Conservation (phyloP, 2,888 invertebrate species). For the Prosapia bicincta region DNA sequence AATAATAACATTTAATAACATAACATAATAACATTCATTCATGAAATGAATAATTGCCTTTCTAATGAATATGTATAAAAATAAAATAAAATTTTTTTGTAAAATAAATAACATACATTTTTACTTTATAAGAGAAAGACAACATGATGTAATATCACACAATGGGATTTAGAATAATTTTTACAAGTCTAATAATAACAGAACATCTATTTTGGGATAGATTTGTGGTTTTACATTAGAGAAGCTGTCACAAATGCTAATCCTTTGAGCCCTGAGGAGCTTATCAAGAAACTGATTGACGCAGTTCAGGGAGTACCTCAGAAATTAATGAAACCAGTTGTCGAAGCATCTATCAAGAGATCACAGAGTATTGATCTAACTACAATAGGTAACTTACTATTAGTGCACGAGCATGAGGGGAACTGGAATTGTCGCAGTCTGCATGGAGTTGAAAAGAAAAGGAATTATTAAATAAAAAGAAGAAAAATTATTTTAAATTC, state of each 20-base stretch:
- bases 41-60: too few species aligned
- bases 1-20: too few species aligned
- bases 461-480: too few species aligned
- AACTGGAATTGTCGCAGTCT: not conserved
- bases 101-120: too few species aligned
- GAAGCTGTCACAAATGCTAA: conserved; percentile 39
- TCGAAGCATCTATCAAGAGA: conserved; percentile 41
- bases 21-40: too few species aligned
- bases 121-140: too few species aligned
- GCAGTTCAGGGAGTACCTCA: conserved; percentile 39
- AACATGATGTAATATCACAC: not conserved
- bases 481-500: too few species aligned
- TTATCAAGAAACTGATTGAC: conserved; percentile 39
- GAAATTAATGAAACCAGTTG: conserved; percentile 40
- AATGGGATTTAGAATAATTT: not conserved
- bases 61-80: too few species aligned
- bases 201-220: conserved; percentile 25
- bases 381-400: conserved; percentile 16
- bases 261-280: conserved; percentile 38
- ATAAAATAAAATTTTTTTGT: too few species aligned
- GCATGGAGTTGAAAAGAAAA: not conserved
- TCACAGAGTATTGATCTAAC: conserved; percentile 36
- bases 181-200: not conserved
- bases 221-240: conserved; percentile 40
- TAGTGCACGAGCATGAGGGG: not conserved